Evolutionary conservation across 2,888 invertebrate species (phyloP).

Genomic region (Malacosoma neustria): DNA sequence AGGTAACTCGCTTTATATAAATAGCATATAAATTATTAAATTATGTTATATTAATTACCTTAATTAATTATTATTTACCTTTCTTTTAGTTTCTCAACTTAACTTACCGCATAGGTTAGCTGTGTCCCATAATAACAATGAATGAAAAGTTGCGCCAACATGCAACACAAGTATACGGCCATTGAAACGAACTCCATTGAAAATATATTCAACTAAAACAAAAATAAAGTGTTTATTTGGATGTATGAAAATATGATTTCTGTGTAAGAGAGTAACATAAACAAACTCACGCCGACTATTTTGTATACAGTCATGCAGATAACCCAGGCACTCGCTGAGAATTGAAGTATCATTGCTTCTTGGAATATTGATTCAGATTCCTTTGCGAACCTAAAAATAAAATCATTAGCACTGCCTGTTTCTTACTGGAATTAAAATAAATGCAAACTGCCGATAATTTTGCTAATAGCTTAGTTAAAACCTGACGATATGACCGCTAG

Average conservation of each 20-base stretch:
- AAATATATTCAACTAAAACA: constrained; percentile 38
- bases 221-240: constrained; percentile 1
- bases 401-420: neutral
- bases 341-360: constrained; percentile 46
- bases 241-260: neutral
- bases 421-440: too few species aligned
- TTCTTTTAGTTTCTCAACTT: too few species aligned
- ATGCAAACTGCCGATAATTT: too few species aligned
- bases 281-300: constrained; percentile 41
- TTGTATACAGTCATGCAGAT: constrained; percentile 62
- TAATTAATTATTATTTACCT: too few species aligned
- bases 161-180: constrained; percentile 44
- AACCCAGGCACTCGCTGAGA: constrained; percentile 49
- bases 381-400: constrained; percentile 32
- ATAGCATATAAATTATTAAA: too few species aligned
- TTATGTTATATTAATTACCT: too few species aligned
- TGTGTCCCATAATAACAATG: constrained; percentile 58
- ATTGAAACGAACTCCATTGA: constrained; percentile 49
- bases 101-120: constrained; percentile 40
- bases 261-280: neutral
- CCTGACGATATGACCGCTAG: too few species aligned
- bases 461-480: too few species aligned
- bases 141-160: constrained; percentile 50
- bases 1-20: too few species aligned
- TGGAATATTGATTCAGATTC: constrained; percentile 50